These are phyloP conservation scores for Calliphora vomitoria DNA, from an alignment of 2,888 invertebrate genomes.

Conservation along the genomic window DNA sequence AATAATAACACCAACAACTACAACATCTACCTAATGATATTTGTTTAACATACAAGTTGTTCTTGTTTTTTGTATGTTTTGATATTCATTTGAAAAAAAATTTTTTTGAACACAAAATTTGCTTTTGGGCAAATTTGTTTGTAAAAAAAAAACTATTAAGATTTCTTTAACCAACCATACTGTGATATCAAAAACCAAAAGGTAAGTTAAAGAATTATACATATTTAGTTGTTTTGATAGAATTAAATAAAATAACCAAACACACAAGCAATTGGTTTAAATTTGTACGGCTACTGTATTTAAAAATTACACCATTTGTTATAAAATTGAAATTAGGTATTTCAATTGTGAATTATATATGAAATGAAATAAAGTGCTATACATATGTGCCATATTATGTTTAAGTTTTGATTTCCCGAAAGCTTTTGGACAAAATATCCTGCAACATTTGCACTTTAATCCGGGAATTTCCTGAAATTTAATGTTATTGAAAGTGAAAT, in stretches of 20 bases:
- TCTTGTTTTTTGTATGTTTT: conserved; percentile 18
- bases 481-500: too few relatives aligned
- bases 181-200: conserved; percentile 80
- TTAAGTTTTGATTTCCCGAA: too few relatives aligned
- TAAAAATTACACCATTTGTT: too few relatives aligned
- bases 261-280: not conserved
- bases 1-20: conserved; percentile 28
- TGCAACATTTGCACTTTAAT: too few relatives aligned
- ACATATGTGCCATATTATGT: too few relatives aligned
- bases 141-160: conserved; percentile 32
- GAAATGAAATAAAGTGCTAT: too few relatives aligned
- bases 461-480: too few relatives aligned
- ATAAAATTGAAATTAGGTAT: too few relatives aligned
- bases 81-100: conserved; percentile 25
- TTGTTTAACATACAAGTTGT: conserved; percentile 32
- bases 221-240: not conserved
- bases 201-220: conserved; percentile 74
- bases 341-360: too few relatives aligned
- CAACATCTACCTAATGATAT: conserved; percentile 34
- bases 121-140: conserved; percentile 44
- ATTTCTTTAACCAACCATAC: conserved; percentile 75
- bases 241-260: not conserved
- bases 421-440: too few relatives aligned
- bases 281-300: too few relatives aligned
- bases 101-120: conserved; percentile 40